Evolutionary conservation across 2,888 invertebrate genomes (phyloP).

Genomic region (Steromphala cineraria): DNA sequence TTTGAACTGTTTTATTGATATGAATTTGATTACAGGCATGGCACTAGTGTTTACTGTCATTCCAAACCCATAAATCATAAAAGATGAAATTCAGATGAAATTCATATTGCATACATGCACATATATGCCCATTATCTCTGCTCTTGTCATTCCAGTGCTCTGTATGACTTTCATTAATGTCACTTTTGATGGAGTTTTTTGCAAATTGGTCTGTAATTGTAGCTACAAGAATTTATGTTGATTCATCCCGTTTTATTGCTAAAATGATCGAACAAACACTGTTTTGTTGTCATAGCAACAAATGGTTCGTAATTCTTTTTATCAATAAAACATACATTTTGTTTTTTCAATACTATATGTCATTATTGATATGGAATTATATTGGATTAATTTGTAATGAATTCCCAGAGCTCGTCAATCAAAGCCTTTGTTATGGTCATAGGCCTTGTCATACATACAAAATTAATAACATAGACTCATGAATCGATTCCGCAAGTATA

Average conservation of each 20-base stretch:
- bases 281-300: constrained; percentile 3
- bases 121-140: neutral
- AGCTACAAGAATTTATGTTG: neutral
- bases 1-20: too few relatives aligned
- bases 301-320: neutral
- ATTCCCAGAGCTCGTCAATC: neutral
- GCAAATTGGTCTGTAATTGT: neutral
- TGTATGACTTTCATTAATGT: neutral
- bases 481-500: neutral
- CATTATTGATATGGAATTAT: neutral
- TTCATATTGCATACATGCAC: constrained; percentile 6
- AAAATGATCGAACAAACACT: neutral
- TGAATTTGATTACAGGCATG: neutral
- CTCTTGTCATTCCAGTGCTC: neutral
- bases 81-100: constrained; percentile 10
- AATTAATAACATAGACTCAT: neutral
- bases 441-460: constrained; percentile 8
- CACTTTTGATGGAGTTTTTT: neutral
- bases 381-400: neutral
- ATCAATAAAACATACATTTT: constrained; percentile 1
- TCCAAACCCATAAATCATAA: neutral
- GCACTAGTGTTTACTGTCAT: neutral
- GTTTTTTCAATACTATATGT: neutral
- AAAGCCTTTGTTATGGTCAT: neutral
- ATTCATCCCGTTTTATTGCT: neutral